These are phyloP conservation scores for Hyperopisus bebe DNA, from an alignment of 2,113 vertebrate genomes.

Conservation along the genomic window DNA sequence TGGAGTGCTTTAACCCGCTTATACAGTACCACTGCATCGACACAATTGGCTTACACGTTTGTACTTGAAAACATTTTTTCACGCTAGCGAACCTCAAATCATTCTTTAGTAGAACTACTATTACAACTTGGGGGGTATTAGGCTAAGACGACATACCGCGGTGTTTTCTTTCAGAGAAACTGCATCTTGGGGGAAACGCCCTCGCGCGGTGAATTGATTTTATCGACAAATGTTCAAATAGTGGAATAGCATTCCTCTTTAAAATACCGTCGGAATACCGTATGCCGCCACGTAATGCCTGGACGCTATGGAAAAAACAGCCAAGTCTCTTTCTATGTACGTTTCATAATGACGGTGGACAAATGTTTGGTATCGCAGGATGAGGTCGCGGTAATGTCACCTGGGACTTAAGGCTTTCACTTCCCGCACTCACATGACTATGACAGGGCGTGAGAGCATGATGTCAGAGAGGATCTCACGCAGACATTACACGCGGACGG, in stretches of 20 bases:
- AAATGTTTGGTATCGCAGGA: background rate
- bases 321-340: background rate
- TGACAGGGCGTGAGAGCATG: background rate
- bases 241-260: background rate
- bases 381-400: background rate
- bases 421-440: conserved; percentile 10
- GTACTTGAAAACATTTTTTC: background rate
- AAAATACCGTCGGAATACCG: background rate
- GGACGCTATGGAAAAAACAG: background rate
- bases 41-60: background rate
- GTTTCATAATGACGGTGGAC: background rate
- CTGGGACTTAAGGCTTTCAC: background rate
- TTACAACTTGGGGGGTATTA: background rate
- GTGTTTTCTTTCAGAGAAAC: background rate
- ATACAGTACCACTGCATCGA: background rate
- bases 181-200: background rate
- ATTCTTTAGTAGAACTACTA: background rate
- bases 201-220: background rate
- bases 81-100: background rate
- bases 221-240: background rate
- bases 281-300: background rate
- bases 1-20: background rate
- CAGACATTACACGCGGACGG: background rate
- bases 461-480: background rate
- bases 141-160: background rate